Conservation (phyloP, 2,113 vertebrate species). For the Daphoenositta chrysoptera region DNA sequence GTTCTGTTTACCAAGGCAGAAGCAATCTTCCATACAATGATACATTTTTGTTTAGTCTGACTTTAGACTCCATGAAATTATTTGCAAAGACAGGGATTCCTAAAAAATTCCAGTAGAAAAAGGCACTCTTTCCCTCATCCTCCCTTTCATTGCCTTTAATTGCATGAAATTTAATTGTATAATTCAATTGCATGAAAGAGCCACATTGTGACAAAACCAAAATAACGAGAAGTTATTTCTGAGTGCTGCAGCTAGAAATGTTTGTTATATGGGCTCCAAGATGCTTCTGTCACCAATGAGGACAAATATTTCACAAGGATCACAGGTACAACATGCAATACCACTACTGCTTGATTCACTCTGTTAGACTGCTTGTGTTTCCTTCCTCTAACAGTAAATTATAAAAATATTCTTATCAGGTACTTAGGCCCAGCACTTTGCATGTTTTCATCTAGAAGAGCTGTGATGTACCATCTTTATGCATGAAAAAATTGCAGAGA, state of each 20-base stretch:
- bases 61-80: conserved; percentile 59
- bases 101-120: conserved; percentile 8
- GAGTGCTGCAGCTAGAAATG: not conserved
- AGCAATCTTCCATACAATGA: conserved; percentile 1
- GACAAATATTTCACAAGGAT: not conserved
- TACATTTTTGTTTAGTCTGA: conserved; percentile 75
- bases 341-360: not conserved
- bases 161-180: not conserved
- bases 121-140: not conserved
- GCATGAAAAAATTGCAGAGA: not conserved
- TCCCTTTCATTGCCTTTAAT: not conserved
- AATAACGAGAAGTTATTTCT: not conserved
- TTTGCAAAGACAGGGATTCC: conserved; percentile 67
- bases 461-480: not conserved
- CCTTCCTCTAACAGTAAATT: not conserved
- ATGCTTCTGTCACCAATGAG: not conserved
- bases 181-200: not conserved
- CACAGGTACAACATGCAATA: not conserved
- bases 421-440: not conserved
- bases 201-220: not conserved
- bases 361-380: not conserved
- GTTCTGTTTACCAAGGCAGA: conserved; percentile 30
- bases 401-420: not conserved
- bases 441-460: not conserved
- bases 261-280: not conserved